Percentiles rank a stretch among this genome's conserved stretches.
Conservation (phyloP, 2,797 vertebrate genomes). For the Enteromius trimaculatus region DNA sequence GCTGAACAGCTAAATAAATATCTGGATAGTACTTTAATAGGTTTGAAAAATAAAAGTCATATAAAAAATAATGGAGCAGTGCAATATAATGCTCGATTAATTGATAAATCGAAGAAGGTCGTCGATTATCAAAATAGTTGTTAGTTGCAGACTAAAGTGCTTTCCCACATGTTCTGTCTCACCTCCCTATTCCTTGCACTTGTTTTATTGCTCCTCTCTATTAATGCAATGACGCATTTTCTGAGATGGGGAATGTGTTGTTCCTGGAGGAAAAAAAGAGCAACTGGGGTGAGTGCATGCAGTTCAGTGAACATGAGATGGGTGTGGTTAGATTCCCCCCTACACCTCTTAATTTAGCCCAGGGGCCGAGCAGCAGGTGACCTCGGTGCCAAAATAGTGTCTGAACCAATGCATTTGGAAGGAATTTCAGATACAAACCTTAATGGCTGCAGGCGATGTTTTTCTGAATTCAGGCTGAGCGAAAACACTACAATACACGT, state of each 20-base stretch:
- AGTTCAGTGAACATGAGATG: slow-evolving; percentile 35
- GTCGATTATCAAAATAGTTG: neutral
- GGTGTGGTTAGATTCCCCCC: slow-evolving; percentile 32
- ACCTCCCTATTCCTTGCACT: slow-evolving; percentile 52
- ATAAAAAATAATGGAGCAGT: neutral
- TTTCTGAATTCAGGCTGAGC: neutral
- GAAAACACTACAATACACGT: neutral
- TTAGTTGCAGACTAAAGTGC: slow-evolving; percentile 4
- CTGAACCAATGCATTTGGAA: slow-evolving; percentile 16
- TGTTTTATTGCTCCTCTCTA: slow-evolving; percentile 58
- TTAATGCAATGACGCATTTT: slow-evolving; percentile 58
- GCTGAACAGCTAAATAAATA: neutral
- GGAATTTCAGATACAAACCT: slow-evolving; percentile 16
- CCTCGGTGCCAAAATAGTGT: slow-evolving; percentile 22
- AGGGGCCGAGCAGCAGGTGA: slow-evolving; percentile 30
- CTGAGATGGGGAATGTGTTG: slow-evolving; percentile 57
- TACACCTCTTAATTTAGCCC: slow-evolving; percentile 33
- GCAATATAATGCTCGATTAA: neutral
- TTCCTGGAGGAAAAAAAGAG: slow-evolving; percentile 56
- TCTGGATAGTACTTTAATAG: neutral
- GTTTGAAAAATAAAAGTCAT: neutral
- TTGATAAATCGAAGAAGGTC: neutral
- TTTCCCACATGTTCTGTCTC: slow-evolving; percentile 59
- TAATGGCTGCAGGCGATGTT: neutral
- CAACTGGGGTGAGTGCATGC: neutral